Conservation (phyloP, 2,888 invertebrate species). For the Leucophenga montana region DNA sequence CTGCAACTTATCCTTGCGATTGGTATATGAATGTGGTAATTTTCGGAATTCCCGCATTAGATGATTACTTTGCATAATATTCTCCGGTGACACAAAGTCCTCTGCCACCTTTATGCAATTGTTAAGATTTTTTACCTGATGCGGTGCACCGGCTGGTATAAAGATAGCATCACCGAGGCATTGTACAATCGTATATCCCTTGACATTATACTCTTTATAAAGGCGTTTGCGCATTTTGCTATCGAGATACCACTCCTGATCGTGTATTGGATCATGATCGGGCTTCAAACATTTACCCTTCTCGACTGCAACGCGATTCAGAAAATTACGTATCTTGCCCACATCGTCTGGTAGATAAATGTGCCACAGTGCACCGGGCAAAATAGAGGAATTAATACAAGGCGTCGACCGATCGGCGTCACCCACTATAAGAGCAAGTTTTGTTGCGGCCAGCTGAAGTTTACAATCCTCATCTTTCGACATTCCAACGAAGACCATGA, state of each 20-base stretch:
- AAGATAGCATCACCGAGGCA: conserved; percentile 97
- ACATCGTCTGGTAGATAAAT: conserved; percentile 96
- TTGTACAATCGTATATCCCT: conserved; percentile 96
- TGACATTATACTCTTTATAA: conserved; percentile 93
- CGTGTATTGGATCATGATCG: conserved; percentile 97
- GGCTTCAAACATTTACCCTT: conserved; percentile 88
- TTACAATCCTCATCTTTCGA: conserved; percentile 86
- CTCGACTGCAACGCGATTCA: conserved; percentile 90
- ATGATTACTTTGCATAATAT: conserved; percentile 96
- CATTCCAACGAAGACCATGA: conserved; percentile 96
- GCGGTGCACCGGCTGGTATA: conserved; percentile 99
- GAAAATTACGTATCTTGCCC: conserved; percentile 93
- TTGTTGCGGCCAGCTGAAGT: conserved; percentile 85
- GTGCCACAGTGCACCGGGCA: conserved; percentile 97
- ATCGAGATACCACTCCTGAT: conserved; percentile 96
- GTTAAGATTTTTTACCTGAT: conserved; percentile 96
- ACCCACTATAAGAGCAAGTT: conserved; percentile 92
- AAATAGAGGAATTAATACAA: conserved; percentile 84
- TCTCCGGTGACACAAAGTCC: conserved; percentile 98
- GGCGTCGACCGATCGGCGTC: conserved; percentile 92
- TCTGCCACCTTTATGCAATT: conserved; percentile 99
- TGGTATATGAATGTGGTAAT: conserved; percentile 93
- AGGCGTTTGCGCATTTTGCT: conserved; percentile 88
- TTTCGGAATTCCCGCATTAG: conserved; percentile 96
- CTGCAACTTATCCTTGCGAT: conserved; percentile 98